Base-by-base conservation (phyloP, 2,113 vertebrate species). In the Silurus glanis region DNA sequence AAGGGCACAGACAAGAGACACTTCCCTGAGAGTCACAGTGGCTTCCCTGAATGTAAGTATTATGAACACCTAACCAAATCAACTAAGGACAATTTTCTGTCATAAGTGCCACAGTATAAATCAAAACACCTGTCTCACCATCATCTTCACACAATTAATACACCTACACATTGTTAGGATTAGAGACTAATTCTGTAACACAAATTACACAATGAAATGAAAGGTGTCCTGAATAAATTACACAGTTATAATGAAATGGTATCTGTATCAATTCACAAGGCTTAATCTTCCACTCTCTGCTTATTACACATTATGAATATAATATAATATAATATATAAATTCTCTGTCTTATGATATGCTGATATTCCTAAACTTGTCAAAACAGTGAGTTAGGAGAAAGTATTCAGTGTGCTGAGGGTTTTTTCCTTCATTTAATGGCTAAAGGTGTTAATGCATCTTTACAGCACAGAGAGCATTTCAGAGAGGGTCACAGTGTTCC, bases 401-500 rank as follows among this genome's bases (percentile, higher is more conserved):
- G 78, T 66, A 58, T 67, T 64, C 28, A 13, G 16, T 61, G 78
- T 66, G 23, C 55, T 62, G 53, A 71, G 58, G 7, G 80, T 82
- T 82, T 53, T 9, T 66, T 66, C 28, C 49, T 49, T 37, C 51
- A 66, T 67, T 80, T 71, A 81, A 83, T 86, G 49, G 47, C 75
- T 72, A 19, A 80, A 75, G 64, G 66, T 86, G 51, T 89, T 67
- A 66, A 78, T 61, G 59, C 8, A 45, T n/a, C 23, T 45, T 83
- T 10, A 66, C 19, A 75, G 45, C 23, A 61, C 3, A 51, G 45
- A 21, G 19, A 45, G 12, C 58, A 28, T 58, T 17, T 17, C 45
- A 80, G 49, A 83, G 72, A 6, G 62, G 71, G 62, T 25, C 85
- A 72, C 66, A 23, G 19, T 81, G 76, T 86, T 69, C 78, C 62